A percentile compares a stretch with the other conserved stretches of the same genome.
Conservation (phyloP, 2,888 invertebrate genomes). For the Strigamia maritima region DNA sequence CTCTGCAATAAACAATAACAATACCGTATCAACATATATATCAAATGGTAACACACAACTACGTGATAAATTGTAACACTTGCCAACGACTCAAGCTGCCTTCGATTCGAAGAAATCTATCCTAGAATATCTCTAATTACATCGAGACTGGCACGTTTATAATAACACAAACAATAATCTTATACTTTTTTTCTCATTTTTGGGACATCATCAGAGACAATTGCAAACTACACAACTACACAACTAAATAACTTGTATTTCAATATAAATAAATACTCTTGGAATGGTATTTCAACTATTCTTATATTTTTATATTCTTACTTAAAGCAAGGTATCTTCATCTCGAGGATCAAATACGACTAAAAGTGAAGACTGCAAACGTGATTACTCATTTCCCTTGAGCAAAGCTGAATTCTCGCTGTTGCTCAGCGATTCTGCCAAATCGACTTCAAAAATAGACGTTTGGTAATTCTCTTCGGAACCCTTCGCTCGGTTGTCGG, state of each 20-base stretch:
- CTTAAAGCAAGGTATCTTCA: slow-evolving; percentile 78
- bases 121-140: not conserved
- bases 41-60: not conserved
- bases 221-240: not conserved
- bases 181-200: not conserved
- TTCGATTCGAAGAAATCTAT: not conserved
- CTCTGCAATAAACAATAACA: not conserved
- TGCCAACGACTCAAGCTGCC: not conserved
- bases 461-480: no score
- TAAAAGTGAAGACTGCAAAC: slow-evolving; percentile 53
- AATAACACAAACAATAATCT: not conserved
- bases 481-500: slow-evolving; percentile 50
- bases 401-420: slow-evolving; percentile 58
- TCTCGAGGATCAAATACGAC: slow-evolving; percentile 64
- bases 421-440: slow-evolving; percentile 52
- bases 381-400: slow-evolving; percentile 45
- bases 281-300: not conserved
- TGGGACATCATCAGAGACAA: not conserved
- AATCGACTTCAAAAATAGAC: slow-evolving; percentile 50
- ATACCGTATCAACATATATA: no score
- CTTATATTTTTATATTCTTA: no score
- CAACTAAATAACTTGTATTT: not conserved
- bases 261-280: not conserved
- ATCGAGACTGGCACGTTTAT: not conserved
- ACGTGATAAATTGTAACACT: not conserved